Base-by-base conservation (phyloP, 2,888 invertebrate species). In the Archips xylosteana region DNA sequence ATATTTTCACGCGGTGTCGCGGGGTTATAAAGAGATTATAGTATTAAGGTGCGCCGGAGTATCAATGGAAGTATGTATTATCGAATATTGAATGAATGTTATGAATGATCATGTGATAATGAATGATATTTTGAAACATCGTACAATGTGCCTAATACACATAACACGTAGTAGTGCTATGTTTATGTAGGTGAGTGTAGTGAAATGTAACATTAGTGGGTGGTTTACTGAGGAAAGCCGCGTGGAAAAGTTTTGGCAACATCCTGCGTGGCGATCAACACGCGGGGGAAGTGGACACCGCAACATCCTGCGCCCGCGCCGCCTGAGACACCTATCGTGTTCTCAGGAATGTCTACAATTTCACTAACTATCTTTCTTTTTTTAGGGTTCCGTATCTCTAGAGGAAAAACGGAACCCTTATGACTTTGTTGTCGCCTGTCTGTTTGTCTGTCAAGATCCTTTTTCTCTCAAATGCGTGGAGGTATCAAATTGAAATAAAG, bases 281-380 rank as follows among this genome's bases (percentile, higher is more conserved):
- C 74, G 75, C 76, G 78, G 81, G 87, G 93, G 94, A 93, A 90
- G 91, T 92, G 88, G 87, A 89, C 89, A 90, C 92, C 92, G 92
- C 92, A 92, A 94, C 94, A 94, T 94, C 94, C 94, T 80, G 78
- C 78, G 61, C 80, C 84, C 76, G 78, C 80, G 76, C 70, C 70
- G 77, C 75, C 61, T 45, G 60, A n/a, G 32, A 68, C 64, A 60
- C 68, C 59, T 60, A 69, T 69, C 73, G 49, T 10, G 54, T 69
- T 74, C 65, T 60, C 64, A 51, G 69, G 65, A 65, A 70, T 74
- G 74, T 74, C 63, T 73, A 63, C 73, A 47, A 54, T 69, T 69
- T 59, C 63, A 36, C 15, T 47, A n/a, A 42, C 39, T 42, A 39
- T 68, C 32, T 61, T 34, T 8, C 34, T 68, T 57, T 47, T 63